Evolutionary conservation across 2,888 invertebrate genomes (phyloP).

Genomic region (Drosophila tripunctata): DNA sequence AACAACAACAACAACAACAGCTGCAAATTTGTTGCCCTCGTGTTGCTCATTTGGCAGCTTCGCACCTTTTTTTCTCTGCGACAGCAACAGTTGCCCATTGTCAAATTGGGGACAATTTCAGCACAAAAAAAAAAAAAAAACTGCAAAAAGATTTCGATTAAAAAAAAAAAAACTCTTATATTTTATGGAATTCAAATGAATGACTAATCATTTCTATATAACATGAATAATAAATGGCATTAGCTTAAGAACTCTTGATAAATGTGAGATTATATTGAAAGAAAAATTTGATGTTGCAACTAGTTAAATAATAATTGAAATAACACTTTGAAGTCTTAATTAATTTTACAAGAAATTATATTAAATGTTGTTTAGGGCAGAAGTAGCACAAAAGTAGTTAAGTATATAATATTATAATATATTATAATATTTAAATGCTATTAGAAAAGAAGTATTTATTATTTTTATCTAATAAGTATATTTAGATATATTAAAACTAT

Average conservation of each 20-base stretch:
- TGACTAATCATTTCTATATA: slow-evolving; percentile 33
- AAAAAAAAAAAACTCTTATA: neutral
- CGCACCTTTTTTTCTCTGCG: slow-evolving; percentile 74
- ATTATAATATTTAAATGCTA: neutral
- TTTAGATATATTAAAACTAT: too few species aligned
- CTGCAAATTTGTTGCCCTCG: slow-evolving; percentile 78
- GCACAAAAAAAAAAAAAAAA: too few species aligned
- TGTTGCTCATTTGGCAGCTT: slow-evolving; percentile 78
- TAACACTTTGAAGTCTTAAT: too few species aligned
- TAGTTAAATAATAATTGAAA: too few species aligned
- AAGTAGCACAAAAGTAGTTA: too few species aligned
- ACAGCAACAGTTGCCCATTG: slow-evolving; percentile 50
- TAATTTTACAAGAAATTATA: too few species aligned
- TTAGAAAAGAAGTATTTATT: too few species aligned
- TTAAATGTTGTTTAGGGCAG: too few species aligned
- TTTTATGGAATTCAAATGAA: slow-evolving; percentile 1
- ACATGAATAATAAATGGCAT: neutral
- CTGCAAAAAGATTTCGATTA: slow-evolving; percentile 28
- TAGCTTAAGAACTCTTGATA: slow-evolving; percentile 5
- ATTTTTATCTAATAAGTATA: too few species aligned
- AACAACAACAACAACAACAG: slow-evolving; percentile 48
- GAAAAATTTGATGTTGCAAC: too few species aligned
- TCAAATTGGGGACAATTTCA: slow-evolving; percentile 60
- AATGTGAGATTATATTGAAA: neutral
- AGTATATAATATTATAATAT: neutral